Evolutionary conservation across 2,797 vertebrate species (phyloP).

Genomic region (Rhadinocentrus ornatus): DNA sequence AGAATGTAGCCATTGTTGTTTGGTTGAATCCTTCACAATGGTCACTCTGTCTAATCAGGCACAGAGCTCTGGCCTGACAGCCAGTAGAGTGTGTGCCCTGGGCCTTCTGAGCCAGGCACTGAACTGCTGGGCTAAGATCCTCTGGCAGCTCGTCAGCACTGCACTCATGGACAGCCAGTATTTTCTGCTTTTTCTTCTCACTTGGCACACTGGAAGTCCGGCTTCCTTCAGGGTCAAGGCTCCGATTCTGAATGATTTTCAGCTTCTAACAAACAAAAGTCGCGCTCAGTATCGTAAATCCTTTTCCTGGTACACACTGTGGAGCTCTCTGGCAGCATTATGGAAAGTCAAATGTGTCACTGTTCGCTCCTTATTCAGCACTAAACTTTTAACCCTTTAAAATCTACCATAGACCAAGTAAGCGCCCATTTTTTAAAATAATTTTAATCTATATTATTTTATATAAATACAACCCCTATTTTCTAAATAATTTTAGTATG

Average conservation of each 20-base stretch:
- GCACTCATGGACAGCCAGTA: constrained; percentile 21
- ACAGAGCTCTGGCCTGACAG: constrained; percentile 60
- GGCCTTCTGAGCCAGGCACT: constrained; percentile 69
- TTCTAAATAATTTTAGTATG: too few species aligned
- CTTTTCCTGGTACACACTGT: constrained; percentile 4
- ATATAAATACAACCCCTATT: too few species aligned
- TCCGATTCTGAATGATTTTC: constrained; percentile 20
- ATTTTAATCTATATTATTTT: too few species aligned
- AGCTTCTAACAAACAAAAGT: constrained; percentile 18
- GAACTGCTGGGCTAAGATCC: constrained; percentile 50
- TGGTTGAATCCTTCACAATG: constrained; percentile 68
- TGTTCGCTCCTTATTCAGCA: not conserved
- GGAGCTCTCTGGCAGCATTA: not conserved
- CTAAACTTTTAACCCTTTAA: not conserved
- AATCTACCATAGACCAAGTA: too few species aligned
- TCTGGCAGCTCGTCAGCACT: constrained; percentile 56
- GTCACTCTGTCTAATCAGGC: constrained; percentile 65
- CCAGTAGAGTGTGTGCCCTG: constrained; percentile 56
- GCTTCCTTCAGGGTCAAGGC: constrained; percentile 30
- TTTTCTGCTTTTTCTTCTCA: constrained; percentile 17
- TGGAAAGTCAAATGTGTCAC: not conserved
- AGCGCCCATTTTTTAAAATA: too few species aligned
- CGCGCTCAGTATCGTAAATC: not conserved
- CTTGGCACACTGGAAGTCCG: constrained; percentile 14
- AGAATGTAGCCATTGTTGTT: constrained; percentile 58